Conservation (phyloP, 2,888 invertebrate species). For the Athripsodes cinereus region DNA sequence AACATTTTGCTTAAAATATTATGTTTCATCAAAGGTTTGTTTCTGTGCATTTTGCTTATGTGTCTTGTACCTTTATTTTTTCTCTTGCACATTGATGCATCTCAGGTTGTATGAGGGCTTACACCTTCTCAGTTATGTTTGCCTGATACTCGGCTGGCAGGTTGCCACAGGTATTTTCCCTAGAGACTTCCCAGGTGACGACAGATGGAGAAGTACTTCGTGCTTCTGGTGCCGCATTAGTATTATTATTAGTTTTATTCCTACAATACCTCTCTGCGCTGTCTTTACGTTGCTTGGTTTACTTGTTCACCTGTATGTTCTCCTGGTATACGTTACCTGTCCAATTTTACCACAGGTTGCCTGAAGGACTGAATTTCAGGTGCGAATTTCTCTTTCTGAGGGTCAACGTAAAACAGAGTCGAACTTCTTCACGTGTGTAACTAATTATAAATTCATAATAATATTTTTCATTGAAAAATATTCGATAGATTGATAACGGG, state of each 20-base stretch:
- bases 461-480: too few species aligned
- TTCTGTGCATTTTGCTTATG: not conserved
- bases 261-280: not conserved
- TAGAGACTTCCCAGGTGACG: constrained; percentile 17
- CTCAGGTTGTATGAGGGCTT: constrained; percentile 5
- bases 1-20: too few species aligned
- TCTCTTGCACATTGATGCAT: constrained; percentile 6
- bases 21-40: not conserved
- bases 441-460: too few species aligned
- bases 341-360: constrained; percentile 19
- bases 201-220: not conserved
- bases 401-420: not conserved
- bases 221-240: not conserved
- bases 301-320: constrained; percentile 4
- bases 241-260: too few species aligned
- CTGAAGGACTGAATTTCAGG: constrained; percentile 11
- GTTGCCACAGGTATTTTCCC: constrained; percentile 48
- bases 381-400: not conserved
- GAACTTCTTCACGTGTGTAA: not conserved
- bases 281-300: not conserved
- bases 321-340: constrained; percentile 13
- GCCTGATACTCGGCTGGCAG: constrained; percentile 51
- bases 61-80: constrained; percentile 2
- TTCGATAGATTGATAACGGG: too few species aligned
- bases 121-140: constrained; percentile 33